Conservation (phyloP, 2,888 invertebrate species). For the Chrysotoxum bicinctum region DNA sequence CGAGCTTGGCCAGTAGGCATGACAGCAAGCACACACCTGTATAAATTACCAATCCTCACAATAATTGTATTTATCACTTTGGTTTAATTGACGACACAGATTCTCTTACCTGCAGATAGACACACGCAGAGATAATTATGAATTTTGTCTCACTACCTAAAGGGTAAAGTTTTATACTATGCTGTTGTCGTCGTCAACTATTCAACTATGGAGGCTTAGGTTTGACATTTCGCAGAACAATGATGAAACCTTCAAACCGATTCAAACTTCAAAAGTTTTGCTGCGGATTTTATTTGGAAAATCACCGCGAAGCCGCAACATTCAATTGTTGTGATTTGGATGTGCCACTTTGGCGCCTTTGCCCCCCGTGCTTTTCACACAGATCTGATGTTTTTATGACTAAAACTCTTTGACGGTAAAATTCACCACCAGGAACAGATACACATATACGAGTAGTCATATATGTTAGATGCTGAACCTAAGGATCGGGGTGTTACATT, state of each 20-base stretch:
- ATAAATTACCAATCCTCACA: not conserved
- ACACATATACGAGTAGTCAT: too few relatives aligned
- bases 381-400: not conserved
- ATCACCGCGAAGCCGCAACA: constrained; percentile 16
- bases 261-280: not conserved
- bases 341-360: not conserved
- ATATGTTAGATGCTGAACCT: not conserved
- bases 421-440: not conserved
- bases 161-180: constrained; percentile 1
- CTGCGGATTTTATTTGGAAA: constrained; percentile 5
- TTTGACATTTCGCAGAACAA: constrained; percentile 14
- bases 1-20: not conserved
- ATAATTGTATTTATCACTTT: constrained; percentile 15
- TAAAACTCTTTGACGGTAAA: not conserved
- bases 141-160: not conserved
- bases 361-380: not conserved
- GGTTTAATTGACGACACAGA: constrained; percentile 4
- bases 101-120: not conserved
- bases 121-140: not conserved
- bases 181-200: not conserved
- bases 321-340: constrained; percentile 27
- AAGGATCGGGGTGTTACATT: constrained; percentile 20
- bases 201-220: not conserved
- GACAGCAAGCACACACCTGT: not conserved
- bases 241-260: constrained; percentile 1